These are phyloP conservation scores for Alouatta palliata DNA, from an alignment of 2,113 vertebrate species.

Conservation along the genomic window DNA sequence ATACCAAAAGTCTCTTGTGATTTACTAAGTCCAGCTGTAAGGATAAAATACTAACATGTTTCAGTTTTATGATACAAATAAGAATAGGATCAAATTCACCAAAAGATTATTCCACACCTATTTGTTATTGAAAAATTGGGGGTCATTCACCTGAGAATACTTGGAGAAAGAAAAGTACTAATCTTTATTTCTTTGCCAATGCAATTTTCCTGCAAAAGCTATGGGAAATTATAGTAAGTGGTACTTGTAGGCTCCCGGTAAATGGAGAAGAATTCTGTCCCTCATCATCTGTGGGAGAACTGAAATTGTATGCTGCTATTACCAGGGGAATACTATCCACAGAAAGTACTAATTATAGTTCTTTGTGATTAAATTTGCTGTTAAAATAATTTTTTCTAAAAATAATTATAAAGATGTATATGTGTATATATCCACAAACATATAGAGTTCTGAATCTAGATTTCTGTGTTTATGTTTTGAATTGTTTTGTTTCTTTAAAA, in stretches of 20 bases:
- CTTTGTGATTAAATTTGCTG: background rate
- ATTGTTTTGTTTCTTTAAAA: conserved; percentile 11
- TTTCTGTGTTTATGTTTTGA: background rate
- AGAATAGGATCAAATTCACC: background rate
- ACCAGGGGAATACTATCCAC: background rate
- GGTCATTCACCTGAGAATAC: background rate
- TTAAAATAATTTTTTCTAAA: background rate
- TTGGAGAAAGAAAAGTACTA: background rate
- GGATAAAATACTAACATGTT: background rate
- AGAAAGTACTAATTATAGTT: background rate
- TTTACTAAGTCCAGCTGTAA: background rate
- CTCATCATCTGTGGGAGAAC: background rate
- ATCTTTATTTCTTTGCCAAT: background rate
- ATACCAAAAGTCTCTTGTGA: background rate
- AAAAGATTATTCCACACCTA: background rate
- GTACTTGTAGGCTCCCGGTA: background rate
- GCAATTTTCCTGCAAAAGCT: background rate
- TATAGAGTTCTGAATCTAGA: background rate
- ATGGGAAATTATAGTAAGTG: background rate
- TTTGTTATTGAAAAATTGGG: background rate
- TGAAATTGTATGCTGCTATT: background rate
- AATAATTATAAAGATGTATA: background rate
- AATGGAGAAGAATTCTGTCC: background rate
- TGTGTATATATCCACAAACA: too few species aligned
- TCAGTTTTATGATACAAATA: background rate